A percentile compares a stretch with the other conserved stretches of the same genome.
phyloP scores from a whole-genome alignment of 2,797 vertebrate genomes.

The Rhinella marina region DNA sequence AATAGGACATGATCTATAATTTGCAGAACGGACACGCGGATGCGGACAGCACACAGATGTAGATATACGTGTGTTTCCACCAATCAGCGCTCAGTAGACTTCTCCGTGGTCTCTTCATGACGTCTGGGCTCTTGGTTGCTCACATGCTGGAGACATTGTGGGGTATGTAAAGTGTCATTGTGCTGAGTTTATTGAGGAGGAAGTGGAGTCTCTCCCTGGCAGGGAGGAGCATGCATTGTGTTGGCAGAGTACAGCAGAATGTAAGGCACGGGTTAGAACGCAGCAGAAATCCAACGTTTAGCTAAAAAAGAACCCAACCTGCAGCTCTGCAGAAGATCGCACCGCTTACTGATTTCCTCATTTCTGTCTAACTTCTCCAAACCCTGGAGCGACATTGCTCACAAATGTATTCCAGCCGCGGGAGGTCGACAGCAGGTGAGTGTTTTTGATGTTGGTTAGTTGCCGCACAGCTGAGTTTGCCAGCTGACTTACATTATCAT shows the following conservation, averaged over 20 bases:
- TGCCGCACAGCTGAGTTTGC: neutral
- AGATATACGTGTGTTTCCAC: too few species aligned
- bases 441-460: neutral
- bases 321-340: neutral
- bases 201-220: conserved; percentile 24
- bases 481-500: neutral
- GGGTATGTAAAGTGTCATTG: conserved; percentile 22
- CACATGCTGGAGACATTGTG: neutral
- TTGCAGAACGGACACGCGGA: too few species aligned
- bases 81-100: too few species aligned
- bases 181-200: conserved; percentile 29
- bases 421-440: conserved; percentile 12
- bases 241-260: conserved; percentile 27
- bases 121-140: too few species aligned
- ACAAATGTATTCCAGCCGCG: conserved; percentile 3
- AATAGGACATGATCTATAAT: too few species aligned
- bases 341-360: neutral
- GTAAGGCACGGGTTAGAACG: neutral
- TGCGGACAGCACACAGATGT: too few species aligned
- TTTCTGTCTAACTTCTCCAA: conserved; percentile 19
- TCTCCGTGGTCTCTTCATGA: neutral
- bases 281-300: neutral
- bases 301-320: neutral
- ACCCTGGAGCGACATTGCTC: neutral
- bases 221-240: conserved; percentile 47